These are phyloP conservation scores for Schizotus pectinicornis DNA, from an alignment of 2,888 invertebrate genomes.

Conservation along the genomic window DNA sequence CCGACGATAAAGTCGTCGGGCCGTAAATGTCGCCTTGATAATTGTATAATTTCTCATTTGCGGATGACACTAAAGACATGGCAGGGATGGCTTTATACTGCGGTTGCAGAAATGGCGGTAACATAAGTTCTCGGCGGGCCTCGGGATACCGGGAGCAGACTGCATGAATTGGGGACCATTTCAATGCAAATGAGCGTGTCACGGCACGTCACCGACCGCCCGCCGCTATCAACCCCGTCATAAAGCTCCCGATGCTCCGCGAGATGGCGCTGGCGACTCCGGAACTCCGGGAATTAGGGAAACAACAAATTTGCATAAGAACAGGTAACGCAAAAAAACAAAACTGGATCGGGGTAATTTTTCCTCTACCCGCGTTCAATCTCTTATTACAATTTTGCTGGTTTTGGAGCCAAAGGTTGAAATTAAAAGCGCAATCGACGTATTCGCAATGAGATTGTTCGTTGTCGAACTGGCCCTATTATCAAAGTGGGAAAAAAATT, in stretches of 20 bases:
- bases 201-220: conserved; percentile 45
- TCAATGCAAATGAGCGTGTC: conserved; percentile 51
- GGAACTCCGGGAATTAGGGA: background rate
- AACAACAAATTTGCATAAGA: too few relatives aligned
- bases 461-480: too few relatives aligned
- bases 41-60: conserved; percentile 19
- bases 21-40: conserved; percentile 14
- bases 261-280: conserved; percentile 8
- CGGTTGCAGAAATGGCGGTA: conserved; percentile 40
- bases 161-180: conserved; percentile 47
- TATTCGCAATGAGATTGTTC: too few relatives aligned
- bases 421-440: too few relatives aligned
- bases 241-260: conserved; percentile 11
- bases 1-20: background rate
- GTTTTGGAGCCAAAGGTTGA: too few relatives aligned
- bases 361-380: too few relatives aligned
- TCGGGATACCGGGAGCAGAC: conserved; percentile 41
- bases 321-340: too few relatives aligned
- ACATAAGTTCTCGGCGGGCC: conserved; percentile 44
- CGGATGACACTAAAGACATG: conserved; percentile 18
- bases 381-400: too few relatives aligned
- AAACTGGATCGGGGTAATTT: too few relatives aligned
- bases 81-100: conserved; percentile 31
- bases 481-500: too few relatives aligned
- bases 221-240: conserved; percentile 38